Evolutionary conservation across 1,140 invertebrate species (phyloP).

Genomic region (Eufriesea mexicana): DNA sequence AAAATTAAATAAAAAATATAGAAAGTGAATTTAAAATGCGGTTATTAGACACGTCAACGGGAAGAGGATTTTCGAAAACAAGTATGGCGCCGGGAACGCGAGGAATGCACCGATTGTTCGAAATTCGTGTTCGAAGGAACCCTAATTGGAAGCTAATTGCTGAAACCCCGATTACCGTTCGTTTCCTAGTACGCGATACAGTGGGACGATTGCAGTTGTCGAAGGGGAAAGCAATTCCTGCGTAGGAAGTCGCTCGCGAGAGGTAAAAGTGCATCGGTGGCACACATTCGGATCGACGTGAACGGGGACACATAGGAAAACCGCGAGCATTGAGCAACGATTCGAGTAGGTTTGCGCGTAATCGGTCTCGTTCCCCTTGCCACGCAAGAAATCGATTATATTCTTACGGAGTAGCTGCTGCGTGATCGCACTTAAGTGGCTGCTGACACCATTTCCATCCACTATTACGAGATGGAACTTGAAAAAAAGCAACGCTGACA

Average conservation of each 20-base stretch:
- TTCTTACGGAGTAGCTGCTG: constrained; percentile 29
- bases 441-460: constrained; percentile 22
- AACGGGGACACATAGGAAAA: constrained; percentile 5
- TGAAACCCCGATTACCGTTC: not conserved
- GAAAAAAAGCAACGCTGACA: not conserved
- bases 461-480: not conserved
- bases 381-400: constrained; percentile 43
- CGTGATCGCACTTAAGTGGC: constrained; percentile 41
- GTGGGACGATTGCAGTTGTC: not conserved
- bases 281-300: constrained; percentile 2
- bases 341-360: not conserved
- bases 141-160: no score
- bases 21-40: no score
- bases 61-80: no score
- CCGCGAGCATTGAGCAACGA: constrained; percentile 38
- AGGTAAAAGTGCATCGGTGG: constrained; percentile 30
- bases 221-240: not conserved
- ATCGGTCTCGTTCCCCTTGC: constrained; percentile 13
- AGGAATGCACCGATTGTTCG: no score
- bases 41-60: no score
- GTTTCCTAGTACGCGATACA: not conserved
- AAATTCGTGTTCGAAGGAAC: no score
- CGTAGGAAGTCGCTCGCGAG: not conserved
- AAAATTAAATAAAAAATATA: no score
- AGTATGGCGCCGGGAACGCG: no score